These are phyloP conservation scores for Trichomalopsis sarcophagae DNA, from an alignment of 1,140 invertebrate genomes.

Conservation along the genomic window DNA sequence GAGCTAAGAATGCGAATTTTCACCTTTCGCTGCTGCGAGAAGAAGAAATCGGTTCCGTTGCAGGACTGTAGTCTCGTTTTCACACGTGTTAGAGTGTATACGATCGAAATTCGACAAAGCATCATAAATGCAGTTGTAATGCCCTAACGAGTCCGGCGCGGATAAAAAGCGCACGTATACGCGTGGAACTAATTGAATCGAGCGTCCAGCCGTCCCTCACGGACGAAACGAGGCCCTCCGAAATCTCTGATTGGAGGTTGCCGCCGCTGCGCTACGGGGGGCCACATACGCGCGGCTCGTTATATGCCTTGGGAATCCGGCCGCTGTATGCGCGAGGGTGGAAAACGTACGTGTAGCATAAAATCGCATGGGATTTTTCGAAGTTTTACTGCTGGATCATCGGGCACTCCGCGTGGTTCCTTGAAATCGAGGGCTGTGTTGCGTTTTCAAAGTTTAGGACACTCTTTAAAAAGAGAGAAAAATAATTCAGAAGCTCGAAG, in stretches of 20 bases:
- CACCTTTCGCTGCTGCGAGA: background rate
- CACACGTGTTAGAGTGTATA: too few species aligned
- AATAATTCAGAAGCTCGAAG: too few species aligned
- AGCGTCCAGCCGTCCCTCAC: constrained; percentile 53
- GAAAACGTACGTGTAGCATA: constrained; percentile 30
- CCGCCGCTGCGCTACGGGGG: background rate
- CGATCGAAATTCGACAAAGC: too few species aligned
- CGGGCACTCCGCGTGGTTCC: constrained; percentile 44
- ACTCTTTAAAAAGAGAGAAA: too few species aligned
- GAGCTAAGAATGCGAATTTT: constrained; percentile 22
- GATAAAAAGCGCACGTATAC: background rate
- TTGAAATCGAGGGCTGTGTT: background rate
- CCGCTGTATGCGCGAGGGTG: constrained; percentile 24
- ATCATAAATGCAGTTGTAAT: too few species aligned
- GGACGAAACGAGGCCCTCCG: background rate
- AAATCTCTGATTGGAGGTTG: background rate
- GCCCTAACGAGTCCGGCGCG: too few species aligned
- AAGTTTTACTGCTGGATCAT: constrained; percentile 40
- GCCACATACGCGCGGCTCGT: background rate
- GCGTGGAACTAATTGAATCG: constrained; percentile 63
- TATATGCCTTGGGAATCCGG: constrained; percentile 12
- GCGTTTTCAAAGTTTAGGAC: background rate
- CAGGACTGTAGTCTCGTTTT: constrained; percentile 21
- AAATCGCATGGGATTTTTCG: background rate
- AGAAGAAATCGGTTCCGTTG: constrained; percentile 26